phyloP scores from a whole-genome alignment of 2,797 vertebrate genomes.

The Leuciscus waleckii region DNA sequence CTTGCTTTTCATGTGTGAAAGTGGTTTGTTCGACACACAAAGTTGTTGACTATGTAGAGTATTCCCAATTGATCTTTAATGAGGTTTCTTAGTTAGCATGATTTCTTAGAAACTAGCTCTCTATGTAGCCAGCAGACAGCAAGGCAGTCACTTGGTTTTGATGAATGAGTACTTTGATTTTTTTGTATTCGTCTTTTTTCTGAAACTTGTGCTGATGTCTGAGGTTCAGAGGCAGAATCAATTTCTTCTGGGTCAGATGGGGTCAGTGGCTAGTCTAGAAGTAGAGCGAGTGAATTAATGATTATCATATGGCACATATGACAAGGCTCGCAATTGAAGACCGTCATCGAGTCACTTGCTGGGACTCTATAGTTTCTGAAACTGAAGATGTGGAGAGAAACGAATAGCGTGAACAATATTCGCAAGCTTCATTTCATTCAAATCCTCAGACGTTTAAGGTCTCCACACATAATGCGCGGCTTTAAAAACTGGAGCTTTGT shows the following conservation, averaged over 20 bases:
- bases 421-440: slow-evolving; percentile 21
- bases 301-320: slow-evolving; percentile 81
- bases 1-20: background rate
- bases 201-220: slow-evolving; percentile 82
- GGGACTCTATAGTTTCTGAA: slow-evolving; percentile 64
- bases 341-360: slow-evolving; percentile 67
- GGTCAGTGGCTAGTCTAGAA: slow-evolving; percentile 83
- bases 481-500: slow-evolving; percentile 16
- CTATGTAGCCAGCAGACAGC: background rate
- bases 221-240: slow-evolving; percentile 91
- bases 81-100: background rate
- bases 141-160: background rate
- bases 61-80: background rate
- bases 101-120: background rate
- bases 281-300: slow-evolving; percentile 84
- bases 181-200: slow-evolving; percentile 66
- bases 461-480: background rate
- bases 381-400: slow-evolving; percentile 57
- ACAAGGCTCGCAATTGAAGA: slow-evolving; percentile 69
- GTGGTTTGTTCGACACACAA: background rate
- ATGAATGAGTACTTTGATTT: slow-evolving; percentile 27
- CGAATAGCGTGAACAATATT: background rate
- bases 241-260: slow-evolving; percentile 89
- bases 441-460: slow-evolving; percentile 19
- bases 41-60: background rate